phyloP scores from a whole-genome alignment of 2,888 invertebrate species.

The Euzophera pinguis region DNA sequence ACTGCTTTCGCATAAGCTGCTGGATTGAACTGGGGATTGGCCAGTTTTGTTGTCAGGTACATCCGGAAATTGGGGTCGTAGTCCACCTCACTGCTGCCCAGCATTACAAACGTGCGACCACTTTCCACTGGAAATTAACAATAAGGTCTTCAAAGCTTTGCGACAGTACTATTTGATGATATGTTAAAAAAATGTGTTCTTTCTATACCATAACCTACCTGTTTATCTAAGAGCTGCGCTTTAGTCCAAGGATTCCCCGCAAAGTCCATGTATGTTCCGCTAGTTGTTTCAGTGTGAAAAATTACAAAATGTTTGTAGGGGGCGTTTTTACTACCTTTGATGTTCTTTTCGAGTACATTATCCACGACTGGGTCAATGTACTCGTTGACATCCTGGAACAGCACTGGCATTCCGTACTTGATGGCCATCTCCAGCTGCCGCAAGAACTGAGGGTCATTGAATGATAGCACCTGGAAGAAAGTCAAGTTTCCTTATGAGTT shows the following conservation, averaged over 20 bases:
- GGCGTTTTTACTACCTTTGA: too few relatives aligned
- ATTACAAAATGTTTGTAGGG: too few relatives aligned
- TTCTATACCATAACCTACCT: too few relatives aligned
- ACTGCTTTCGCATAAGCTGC: slow-evolving; percentile 92
- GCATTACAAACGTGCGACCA: slow-evolving; percentile 89
- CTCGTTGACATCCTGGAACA: slow-evolving; percentile 95
- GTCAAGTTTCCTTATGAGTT: too few relatives aligned
- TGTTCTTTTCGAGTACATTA: slow-evolving; percentile 91
- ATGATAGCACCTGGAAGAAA: slow-evolving; percentile 80
- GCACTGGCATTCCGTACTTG: slow-evolving; percentile 91
- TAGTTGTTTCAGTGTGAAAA: too few relatives aligned
- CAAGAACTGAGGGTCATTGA: slow-evolving; percentile 91
- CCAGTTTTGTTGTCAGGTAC: slow-evolving; percentile 93
- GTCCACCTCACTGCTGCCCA: slow-evolving; percentile 94
- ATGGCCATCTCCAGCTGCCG: slow-evolving; percentile 94
- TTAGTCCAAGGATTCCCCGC: too few relatives aligned
- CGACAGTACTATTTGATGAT: too few relatives aligned
- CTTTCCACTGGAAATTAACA: slow-evolving; percentile 64
- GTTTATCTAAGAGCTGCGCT: too few relatives aligned
- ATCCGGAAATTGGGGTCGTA: slow-evolving; percentile 93
- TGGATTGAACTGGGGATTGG: slow-evolving; percentile 93
- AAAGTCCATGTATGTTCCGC: too few relatives aligned
- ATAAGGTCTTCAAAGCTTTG: not conserved
- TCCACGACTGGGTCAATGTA: slow-evolving; percentile 95
- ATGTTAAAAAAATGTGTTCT: too few relatives aligned